Conservation (phyloP, 1,140 invertebrate species). For the Plectrocnemia conspersa region DNA sequence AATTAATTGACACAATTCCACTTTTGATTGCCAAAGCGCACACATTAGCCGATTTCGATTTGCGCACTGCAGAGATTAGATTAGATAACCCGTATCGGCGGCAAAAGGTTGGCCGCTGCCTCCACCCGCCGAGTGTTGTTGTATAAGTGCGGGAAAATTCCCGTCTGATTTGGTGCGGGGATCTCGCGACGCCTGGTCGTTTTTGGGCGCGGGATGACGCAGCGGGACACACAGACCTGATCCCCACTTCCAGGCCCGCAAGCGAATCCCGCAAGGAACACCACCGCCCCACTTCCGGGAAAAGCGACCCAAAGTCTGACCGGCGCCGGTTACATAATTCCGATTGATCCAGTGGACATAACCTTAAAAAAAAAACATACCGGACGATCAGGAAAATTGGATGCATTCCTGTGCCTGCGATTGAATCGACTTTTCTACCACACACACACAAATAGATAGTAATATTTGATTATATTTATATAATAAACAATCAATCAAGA, state of each 20-base stretch:
- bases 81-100: not conserved
- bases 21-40: too few relatives aligned
- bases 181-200: not conserved
- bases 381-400: not conserved
- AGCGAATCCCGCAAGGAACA: not conserved
- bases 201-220: too few relatives aligned
- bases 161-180: slow-evolving; percentile 4
- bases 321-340: slow-evolving; percentile 20
- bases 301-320: not conserved
- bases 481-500: not conserved
- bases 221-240: too few relatives aligned
- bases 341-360: slow-evolving; percentile 15
- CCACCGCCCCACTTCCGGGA: not conserved
- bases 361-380: slow-evolving; percentile 4
- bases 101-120: not conserved
- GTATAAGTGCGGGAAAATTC: slow-evolving; percentile 6
- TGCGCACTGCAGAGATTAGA: too few relatives aligned
- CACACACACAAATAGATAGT: too few relatives aligned
- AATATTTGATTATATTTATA: too few relatives aligned
- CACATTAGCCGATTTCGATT: too few relatives aligned
- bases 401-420: not conserved
- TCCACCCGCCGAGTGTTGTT: not conserved
- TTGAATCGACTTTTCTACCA: not conserved
- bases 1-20: too few relatives aligned
- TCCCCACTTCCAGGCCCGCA: too few relatives aligned